Evolutionary conservation across 2,888 invertebrate genomes (phyloP), one percentile per base, ranked within the genome.

Genomic region (Desoria tigrina): DNA sequence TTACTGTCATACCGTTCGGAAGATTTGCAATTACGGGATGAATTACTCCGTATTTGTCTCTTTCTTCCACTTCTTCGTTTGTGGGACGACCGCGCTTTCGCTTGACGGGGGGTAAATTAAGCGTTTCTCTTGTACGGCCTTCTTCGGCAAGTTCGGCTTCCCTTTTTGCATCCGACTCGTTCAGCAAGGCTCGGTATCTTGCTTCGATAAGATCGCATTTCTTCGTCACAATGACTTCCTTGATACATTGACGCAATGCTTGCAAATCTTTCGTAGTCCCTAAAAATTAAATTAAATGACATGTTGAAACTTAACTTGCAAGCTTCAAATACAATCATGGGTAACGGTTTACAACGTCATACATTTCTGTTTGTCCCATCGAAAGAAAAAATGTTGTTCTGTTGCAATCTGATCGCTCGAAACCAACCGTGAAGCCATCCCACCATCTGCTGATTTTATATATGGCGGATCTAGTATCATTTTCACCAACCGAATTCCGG

Each of bases 341-440:
- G n/a, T n/a, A n/a, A n/a, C n/a, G n/a, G n/a, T n/a, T n/a, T n/a
- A n/a, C n/a, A n/a, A n/a, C n/a, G n/a, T n/a, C 56, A 28, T 64
- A 74, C 74, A 74, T 66, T 75, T 75, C 61, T 74, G 74, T 49
- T 71, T 73, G 24, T 69, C 68, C 14, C 58, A 56, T 51, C 66
- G 61, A 53, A 63, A 65, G 49, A 69, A 63, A 39, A 62, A 69
- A 24, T 11, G 4, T 9, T 37, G 9, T 32, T 63, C 62, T 0
- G 37, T 14, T 23, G 28, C 23, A 14, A 45, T 32, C 2, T 65
- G 9, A 21, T 23, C n/a, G 1, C 16, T 9, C 6, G 56, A 58
- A 14, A 65, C 64, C 24, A 64, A 49, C 1, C 66, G 65, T 1
- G 57, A 61, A 26, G 63, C 58, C 51, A 68, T 23, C 14, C 64